phyloP scores from a whole-genome alignment of 1,140 invertebrate species.

The Daktulosphaira vitifoliae region DNA sequence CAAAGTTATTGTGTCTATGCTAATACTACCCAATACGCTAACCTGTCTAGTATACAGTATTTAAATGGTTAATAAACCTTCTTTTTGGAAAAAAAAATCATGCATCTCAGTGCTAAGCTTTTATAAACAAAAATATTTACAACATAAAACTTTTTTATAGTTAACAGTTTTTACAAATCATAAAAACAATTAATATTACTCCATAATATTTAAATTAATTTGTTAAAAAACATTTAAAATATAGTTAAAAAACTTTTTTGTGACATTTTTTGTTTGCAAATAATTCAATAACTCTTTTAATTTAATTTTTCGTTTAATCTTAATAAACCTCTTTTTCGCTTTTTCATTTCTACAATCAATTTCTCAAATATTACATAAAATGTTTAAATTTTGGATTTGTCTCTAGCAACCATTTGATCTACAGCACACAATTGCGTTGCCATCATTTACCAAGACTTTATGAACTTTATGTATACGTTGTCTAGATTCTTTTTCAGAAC shows the following conservation, averaged over 20 bases:
- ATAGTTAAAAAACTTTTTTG: not conserved
- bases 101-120: not conserved
- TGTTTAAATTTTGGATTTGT: constrained; percentile 7
- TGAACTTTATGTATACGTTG: constrained; percentile 1
- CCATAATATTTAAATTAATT: not conserved
- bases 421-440: not conserved
- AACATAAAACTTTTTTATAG: not conserved
- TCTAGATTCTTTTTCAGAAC: constrained; percentile 16
- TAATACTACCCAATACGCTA: not conserved
- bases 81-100: not conserved
- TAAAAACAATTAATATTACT: constrained; percentile 1
- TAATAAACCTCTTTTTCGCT: constrained; percentile 1
- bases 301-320: constrained; percentile 7
- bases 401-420: not conserved
- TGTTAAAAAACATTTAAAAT: not conserved
- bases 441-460: not conserved
- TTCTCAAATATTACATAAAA: constrained; percentile 13
- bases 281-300: not conserved
- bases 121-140: constrained; percentile 2
- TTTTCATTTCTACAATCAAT: not conserved
- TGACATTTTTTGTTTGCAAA: constrained; percentile 12
- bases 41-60: not conserved
- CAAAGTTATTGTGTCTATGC: not conserved
- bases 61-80: not conserved
- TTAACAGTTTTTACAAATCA: not conserved